A percentile compares a stretch with the other conserved stretches of the same genome.
Evolutionary conservation across 2,113 vertebrate genomes (phyloP).

Genomic region (Ptychochromis oligacanthus): DNA sequence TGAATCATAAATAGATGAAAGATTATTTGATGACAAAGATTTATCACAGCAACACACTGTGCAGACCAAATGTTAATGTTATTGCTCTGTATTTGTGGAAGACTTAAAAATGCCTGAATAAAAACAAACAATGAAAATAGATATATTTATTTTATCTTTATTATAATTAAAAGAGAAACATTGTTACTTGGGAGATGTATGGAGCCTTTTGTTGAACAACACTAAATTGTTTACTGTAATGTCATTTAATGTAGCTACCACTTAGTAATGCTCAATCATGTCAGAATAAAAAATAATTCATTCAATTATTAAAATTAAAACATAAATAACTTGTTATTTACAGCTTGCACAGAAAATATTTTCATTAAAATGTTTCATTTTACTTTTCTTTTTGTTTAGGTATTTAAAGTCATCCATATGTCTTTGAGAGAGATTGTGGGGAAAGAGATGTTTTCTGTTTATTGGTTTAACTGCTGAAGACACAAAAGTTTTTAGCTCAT

Average conservation of each 20-base stretch:
- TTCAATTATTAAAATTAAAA: background rate
- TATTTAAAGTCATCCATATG: background rate
- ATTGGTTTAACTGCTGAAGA: background rate
- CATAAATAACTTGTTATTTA: background rate
- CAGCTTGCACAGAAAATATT: background rate
- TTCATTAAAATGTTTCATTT: background rate
- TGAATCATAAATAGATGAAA: slow-evolving; percentile 17
- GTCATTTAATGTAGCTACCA: background rate
- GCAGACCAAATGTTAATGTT: background rate
- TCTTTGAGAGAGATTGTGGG: background rate
- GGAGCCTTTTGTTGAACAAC: background rate
- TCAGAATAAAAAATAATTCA: background rate
- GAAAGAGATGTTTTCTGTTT: background rate
- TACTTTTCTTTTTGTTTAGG: background rate
- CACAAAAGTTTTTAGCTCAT: background rate
- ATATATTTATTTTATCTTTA: background rate
- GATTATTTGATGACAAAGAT: slow-evolving; percentile 7
- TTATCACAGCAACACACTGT: background rate
- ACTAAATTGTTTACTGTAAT: background rate
- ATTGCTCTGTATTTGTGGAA: background rate
- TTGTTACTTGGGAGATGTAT: background rate
- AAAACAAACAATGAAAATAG: background rate
- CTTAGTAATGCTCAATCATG: background rate
- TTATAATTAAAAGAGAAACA: background rate
- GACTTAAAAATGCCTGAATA: too few species aligned